Conservation (phyloP, 2,888 invertebrate genomes). For the Lepeophtheirus nordmannii region DNA sequence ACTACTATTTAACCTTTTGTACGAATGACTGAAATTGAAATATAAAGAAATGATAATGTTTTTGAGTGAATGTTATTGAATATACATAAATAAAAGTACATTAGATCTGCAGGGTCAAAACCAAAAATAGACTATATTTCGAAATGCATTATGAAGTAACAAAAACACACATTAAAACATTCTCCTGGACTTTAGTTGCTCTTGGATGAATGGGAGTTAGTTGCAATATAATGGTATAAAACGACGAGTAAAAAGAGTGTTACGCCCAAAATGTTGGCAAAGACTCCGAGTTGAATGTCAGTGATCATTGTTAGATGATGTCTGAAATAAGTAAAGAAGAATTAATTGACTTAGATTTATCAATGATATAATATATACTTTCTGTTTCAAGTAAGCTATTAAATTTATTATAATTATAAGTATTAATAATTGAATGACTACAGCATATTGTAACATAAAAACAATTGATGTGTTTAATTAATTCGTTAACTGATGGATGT, state of each 20-base stretch:
- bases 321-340: neutral
- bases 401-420: constrained; percentile 3
- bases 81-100: no score
- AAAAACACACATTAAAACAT: no score
- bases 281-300: constrained; percentile 85
- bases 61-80: no score
- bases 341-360: no score
- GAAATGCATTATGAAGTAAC: no score
- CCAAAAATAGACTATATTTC: no score
- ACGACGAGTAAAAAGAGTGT: constrained; percentile 69
- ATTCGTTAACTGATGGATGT: neutral
- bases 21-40: no score
- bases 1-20: no score
- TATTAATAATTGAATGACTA: neutral
- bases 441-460: neutral
- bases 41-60: no score
- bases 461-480: neutral
- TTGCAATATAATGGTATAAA: constrained; percentile 85
- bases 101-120: no score
- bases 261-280: constrained; percentile 87
- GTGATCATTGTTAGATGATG: constrained; percentile 59
- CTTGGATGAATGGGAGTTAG: constrained; percentile 42
- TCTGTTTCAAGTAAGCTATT: neutral
- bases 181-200: neutral
- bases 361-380: no score